phyloP scores from a whole-genome alignment of 1,140 invertebrate genomes.

The Heliconius nattereri region DNA sequence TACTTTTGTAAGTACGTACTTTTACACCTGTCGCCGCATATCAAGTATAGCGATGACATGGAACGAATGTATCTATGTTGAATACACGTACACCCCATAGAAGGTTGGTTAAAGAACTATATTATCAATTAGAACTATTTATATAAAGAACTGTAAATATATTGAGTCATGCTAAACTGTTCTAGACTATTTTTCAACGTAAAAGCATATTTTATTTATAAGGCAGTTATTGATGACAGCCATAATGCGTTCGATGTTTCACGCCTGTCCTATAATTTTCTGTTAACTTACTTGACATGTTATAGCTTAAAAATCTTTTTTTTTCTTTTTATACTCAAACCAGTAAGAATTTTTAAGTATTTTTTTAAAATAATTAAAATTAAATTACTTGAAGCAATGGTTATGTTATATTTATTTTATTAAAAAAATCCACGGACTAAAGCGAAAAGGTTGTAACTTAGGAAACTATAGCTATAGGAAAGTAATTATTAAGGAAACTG shows the following conservation, averaged over 20 bases:
- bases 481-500: too few species aligned
- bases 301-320: neutral
- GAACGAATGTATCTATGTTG: neutral
- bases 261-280: neutral
- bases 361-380: too few species aligned
- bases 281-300: neutral
- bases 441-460: too few species aligned
- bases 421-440: too few species aligned
- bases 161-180: neutral
- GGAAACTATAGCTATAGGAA: too few species aligned
- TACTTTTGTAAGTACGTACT: neutral
- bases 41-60: neutral
- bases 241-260: neutral
- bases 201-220: conserved; percentile 7
- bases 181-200: conserved; percentile 3
- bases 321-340: neutral
- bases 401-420: too few species aligned
- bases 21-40: neutral
- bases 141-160: neutral
- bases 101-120: neutral
- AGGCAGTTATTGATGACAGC: conserved; percentile 10
- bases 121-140: neutral
- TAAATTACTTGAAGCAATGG: too few species aligned
- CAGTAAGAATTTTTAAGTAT: too few species aligned
- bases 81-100: neutral